phyloP scores from a whole-genome alignment of 2,888 invertebrate species.

The Dasysyrphus albostriatus region DNA sequence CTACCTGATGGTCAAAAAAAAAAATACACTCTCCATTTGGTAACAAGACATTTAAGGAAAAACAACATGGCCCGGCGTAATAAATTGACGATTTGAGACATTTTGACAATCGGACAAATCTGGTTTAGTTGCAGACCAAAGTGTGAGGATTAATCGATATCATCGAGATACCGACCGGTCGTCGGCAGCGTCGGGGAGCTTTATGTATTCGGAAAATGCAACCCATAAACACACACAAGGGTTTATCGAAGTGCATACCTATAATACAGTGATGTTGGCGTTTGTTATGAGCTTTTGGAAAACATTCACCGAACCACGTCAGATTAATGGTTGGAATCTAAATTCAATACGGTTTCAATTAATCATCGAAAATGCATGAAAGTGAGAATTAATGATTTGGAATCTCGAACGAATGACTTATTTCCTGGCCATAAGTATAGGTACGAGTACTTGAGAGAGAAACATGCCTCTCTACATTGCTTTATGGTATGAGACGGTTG shows the following conservation, averaged over 20 bases:
- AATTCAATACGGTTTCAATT: constrained; percentile 54
- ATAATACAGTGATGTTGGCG: constrained; percentile 41
- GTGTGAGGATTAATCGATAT: constrained; percentile 51
- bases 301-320: constrained; percentile 55
- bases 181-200: too few species aligned
- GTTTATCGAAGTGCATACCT: constrained; percentile 21
- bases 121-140: constrained; percentile 48
- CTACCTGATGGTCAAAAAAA: constrained; percentile 15
- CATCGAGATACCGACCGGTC: constrained; percentile 40
- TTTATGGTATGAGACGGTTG: background rate
- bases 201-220: constrained; percentile 38
- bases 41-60: constrained; percentile 22
- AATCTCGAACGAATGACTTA: constrained; percentile 58
- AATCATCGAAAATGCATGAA: constrained; percentile 70
- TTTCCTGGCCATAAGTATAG: constrained; percentile 44
- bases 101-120: constrained; percentile 67
- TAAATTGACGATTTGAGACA: constrained; percentile 46
- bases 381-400: constrained; percentile 68
- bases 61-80: constrained; percentile 30
- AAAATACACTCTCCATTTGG: background rate
- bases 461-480: constrained; percentile 8
- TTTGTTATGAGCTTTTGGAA: constrained; percentile 45
- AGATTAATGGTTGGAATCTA: constrained; percentile 63
- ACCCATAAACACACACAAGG: constrained; percentile 29
- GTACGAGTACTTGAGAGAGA: constrained; percentile 24